These are phyloP conservation scores for Collichthys lucidus DNA, from an alignment of 2,113 vertebrate genomes.

Conservation along the genomic window DNA sequence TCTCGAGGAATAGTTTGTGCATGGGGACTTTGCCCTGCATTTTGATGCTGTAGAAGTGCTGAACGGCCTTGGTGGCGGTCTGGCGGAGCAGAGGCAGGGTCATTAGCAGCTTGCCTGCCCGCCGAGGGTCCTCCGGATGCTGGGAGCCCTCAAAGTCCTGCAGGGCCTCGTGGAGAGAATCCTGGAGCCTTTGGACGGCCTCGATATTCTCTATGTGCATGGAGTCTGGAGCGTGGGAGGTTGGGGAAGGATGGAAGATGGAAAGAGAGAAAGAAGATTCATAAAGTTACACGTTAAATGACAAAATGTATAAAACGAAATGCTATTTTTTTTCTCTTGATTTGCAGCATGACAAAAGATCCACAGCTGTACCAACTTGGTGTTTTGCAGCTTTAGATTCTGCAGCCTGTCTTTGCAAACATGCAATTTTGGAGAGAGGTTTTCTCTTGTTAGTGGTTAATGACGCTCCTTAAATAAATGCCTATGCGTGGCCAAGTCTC, in stretches of 20 bases:
- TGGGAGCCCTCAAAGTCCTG: conserved; percentile 93
- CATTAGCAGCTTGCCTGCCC: conserved; percentile 94
- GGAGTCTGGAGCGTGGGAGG: conserved; percentile 85
- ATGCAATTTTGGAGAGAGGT: conserved; percentile 72
- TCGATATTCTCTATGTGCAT: conserved; percentile 97
- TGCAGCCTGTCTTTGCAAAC: conserved; percentile 55
- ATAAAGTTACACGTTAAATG: background rate
- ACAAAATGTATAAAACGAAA: background rate
- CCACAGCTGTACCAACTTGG: background rate
- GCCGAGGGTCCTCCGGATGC: conserved; percentile 91
- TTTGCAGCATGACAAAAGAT: background rate
- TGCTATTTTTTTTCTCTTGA: background rate
- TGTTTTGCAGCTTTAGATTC: conserved; percentile 57
- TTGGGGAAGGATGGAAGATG: background rate
- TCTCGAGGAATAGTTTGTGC: conserved; percentile 98
- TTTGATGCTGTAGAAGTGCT: conserved; percentile 95
- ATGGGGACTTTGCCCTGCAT: conserved; percentile 96
- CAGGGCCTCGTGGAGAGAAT: conserved; percentile 96
- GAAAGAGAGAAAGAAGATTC: background rate
- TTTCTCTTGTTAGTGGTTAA: conserved; percentile 78
- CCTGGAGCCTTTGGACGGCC: conserved; percentile 95
- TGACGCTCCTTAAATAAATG: conserved; percentile 81
- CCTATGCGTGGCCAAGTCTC: conserved; percentile 67
- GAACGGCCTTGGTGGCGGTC: conserved; percentile 91
- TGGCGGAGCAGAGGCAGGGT: conserved; percentile 94